Evolutionary conservation across 2,797 vertebrate species (phyloP).

Genomic region (Babyrousa celebensis): DNA sequence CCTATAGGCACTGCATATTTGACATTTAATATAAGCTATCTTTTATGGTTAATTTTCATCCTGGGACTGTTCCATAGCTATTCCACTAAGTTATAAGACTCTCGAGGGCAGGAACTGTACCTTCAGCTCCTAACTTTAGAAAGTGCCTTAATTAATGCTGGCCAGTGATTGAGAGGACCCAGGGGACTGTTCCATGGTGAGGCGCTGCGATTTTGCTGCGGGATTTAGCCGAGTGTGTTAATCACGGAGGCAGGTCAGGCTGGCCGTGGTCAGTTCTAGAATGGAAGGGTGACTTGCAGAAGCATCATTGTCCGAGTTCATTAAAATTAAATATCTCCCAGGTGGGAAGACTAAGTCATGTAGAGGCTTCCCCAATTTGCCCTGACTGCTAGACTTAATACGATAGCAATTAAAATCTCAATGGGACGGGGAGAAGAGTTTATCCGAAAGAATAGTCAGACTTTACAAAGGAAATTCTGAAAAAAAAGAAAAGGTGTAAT

Average conservation of each 20-base stretch:
- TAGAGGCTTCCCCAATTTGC: slow-evolving; percentile 32
- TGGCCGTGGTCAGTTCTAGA: background rate
- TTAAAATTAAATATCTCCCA: slow-evolving; percentile 68
- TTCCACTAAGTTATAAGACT: background rate
- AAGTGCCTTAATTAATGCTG: background rate
- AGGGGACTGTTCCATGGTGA: background rate
- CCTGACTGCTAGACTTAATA: slow-evolving; percentile 64
- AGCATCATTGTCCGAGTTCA: slow-evolving; percentile 35
- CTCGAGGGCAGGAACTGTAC: background rate
- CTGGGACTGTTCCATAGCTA: background rate
- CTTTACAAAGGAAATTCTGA: slow-evolving; percentile 46
- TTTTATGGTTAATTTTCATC: slow-evolving; percentile 65
- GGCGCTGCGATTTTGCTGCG: background rate
- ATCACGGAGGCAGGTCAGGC: background rate
- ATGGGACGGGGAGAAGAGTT: background rate
- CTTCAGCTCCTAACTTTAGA: background rate
- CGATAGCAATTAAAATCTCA: slow-evolving; percentile 65
- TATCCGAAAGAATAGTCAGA: slow-evolving; percentile 12
- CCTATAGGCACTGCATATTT: background rate
- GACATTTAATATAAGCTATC: background rate
- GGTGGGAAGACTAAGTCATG: slow-evolving; percentile 16
- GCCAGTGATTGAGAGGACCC: background rate
- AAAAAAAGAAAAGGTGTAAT: background rate
- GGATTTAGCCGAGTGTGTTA: background rate
- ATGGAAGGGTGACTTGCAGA: slow-evolving; percentile 29